Evolutionary conservation across 1,140 invertebrate species (phyloP).

Genomic region (Drosophila setifemur): DNA sequence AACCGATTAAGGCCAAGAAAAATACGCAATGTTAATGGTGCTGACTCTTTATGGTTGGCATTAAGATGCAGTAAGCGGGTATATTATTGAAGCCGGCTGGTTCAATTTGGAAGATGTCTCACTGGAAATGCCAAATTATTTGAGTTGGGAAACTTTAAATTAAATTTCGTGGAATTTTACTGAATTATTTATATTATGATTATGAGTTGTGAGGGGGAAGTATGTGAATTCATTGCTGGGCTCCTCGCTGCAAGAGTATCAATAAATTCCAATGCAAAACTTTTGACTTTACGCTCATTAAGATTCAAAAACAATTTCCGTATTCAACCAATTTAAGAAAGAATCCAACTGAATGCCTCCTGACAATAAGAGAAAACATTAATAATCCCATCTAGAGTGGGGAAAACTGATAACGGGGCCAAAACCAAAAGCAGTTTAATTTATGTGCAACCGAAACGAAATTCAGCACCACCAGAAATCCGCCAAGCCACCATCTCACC

Average conservation of each 20-base stretch:
- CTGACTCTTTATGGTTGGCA: conserved; percentile 11
- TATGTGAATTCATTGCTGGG: too few relatives aligned
- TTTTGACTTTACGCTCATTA: not conserved
- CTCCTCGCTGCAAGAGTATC: too few relatives aligned
- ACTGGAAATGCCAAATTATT: not conserved
- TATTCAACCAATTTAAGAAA: conserved; percentile 7
- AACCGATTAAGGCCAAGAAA: conserved; percentile 30
- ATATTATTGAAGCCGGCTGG: not conserved
- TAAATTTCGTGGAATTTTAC: not conserved
- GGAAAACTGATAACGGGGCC: conserved; percentile 17
- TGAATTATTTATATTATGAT: too few relatives aligned
- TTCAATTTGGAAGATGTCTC: not conserved
- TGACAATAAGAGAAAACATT: conserved; percentile 8
- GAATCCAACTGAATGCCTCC: not conserved
- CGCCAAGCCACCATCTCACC: not conserved
- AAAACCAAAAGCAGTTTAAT: conserved; percentile 22
- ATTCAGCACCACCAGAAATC: not conserved
- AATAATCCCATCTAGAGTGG: conserved; percentile 18
- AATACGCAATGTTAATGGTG: conserved; percentile 11
- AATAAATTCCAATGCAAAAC: not conserved
- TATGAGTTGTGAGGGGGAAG: too few relatives aligned
- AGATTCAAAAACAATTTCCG: conserved; percentile 26
- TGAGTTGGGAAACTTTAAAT: not conserved
- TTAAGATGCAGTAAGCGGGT: not conserved
- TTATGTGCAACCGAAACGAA: conserved; percentile 16